Percentiles rank a stretch among this genome's conserved stretches.
Conservation (phyloP, 2,797 vertebrate genomes). For the Chaetodon trifasciatus region DNA sequence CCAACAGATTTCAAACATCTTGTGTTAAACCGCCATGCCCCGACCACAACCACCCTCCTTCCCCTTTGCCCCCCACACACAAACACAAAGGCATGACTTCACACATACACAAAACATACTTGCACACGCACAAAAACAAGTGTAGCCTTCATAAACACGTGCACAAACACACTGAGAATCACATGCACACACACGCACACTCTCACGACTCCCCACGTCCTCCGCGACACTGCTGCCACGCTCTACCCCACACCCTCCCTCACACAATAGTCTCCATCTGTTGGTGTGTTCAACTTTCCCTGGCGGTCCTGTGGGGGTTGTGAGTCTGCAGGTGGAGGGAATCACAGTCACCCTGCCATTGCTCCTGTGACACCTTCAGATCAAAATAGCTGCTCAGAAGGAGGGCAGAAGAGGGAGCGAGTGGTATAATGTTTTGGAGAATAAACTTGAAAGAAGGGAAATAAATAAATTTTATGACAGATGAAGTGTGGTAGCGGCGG, state of each 20-base stretch:
- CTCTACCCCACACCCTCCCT: slow-evolving; percentile 36
- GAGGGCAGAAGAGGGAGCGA: slow-evolving; percentile 36
- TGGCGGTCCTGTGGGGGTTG: slow-evolving; percentile 61
- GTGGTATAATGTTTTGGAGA: slow-evolving; percentile 29
- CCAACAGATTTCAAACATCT: slow-evolving; percentile 81
- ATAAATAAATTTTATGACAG: slow-evolving; percentile 31
- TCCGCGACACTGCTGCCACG: slow-evolving; percentile 42
- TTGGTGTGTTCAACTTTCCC: slow-evolving; percentile 80
- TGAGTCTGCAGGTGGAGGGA: slow-evolving; percentile 70
- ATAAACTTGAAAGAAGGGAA: slow-evolving; percentile 34
- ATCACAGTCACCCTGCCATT: slow-evolving; percentile 55
- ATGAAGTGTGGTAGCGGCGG: slow-evolving; percentile 38
- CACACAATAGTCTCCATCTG: slow-evolving; percentile 84
- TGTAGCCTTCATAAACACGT: slow-evolving; percentile 42
- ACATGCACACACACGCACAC: slow-evolving; percentile 36
- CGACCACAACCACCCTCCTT: not conserved
- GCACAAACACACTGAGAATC: slow-evolving; percentile 45
- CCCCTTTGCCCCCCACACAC: slow-evolving; percentile 21
- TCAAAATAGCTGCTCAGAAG: slow-evolving; percentile 46
- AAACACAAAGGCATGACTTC: slow-evolving; percentile 49
- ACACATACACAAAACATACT: slow-evolving; percentile 32
- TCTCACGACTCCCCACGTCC: slow-evolving; percentile 29
- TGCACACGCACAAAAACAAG: slow-evolving; percentile 56
- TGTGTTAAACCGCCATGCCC: slow-evolving; percentile 69
- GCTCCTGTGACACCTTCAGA: slow-evolving; percentile 68